phyloP scores from a whole-genome alignment of 2,797 vertebrate species.

The Carcharodon carcharias region DNA sequence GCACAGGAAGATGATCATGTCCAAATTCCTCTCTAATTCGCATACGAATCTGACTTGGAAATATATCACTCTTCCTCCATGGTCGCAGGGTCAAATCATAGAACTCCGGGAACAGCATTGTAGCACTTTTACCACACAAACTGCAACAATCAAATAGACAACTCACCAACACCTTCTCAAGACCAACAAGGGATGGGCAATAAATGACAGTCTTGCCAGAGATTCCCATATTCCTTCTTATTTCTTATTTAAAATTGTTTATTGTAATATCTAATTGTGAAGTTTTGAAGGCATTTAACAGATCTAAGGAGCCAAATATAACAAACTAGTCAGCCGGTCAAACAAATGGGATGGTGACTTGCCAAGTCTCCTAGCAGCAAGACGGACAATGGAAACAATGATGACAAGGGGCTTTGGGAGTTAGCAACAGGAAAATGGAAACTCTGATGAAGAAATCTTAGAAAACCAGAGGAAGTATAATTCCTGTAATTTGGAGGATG shows the following conservation, averaged over 20 bases:
- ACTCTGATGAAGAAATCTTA: constrained; percentile 9
- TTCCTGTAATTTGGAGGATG: neutral
- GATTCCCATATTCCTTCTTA: neutral
- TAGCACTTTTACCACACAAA: neutral
- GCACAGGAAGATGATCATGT: neutral
- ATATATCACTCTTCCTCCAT: neutral
- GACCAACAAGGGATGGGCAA: neutral
- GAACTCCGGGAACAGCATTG: neutral
- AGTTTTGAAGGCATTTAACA: neutral
- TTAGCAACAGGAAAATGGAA: constrained; percentile 14
- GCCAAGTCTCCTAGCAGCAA: neutral
- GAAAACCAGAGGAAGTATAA: neutral
- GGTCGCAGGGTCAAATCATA: neutral
- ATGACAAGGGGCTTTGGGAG: neutral
- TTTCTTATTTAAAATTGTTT: neutral
- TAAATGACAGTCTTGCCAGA: neutral
- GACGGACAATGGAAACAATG: neutral
- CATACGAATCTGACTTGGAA: neutral
- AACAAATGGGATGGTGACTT: neutral
- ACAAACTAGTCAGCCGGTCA: neutral
- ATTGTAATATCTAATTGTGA: neutral
- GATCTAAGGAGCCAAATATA: neutral
- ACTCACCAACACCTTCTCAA: neutral
- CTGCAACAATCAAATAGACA: neutral
- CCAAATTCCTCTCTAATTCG: neutral